Base-by-base conservation (phyloP, 1,140 invertebrate genomes). In the Drosophila eugracilis region DNA sequence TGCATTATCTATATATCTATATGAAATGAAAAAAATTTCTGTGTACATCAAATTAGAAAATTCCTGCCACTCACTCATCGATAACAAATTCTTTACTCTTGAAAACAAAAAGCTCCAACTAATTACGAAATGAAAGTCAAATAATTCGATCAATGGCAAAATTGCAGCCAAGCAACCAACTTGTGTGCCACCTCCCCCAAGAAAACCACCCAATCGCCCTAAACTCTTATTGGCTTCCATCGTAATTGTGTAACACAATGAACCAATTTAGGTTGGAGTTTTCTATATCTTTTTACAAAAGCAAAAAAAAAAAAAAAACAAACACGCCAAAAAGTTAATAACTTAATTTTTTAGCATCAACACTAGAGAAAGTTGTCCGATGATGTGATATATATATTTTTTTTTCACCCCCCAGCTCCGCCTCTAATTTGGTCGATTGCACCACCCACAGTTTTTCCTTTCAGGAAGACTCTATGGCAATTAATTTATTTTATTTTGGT, bases 401-500 rank as follows among this genome's bases (percentile, higher is more conserved):
- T 22, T n/a, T 39, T 30, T 19, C n/a, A n/a, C n/a, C n/a, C n/a
- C 19, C 14, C 4, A 47, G 34, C 36, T 39, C 34, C 21, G 26
- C 48, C 30, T 66, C 63, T 77, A 75, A 78, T 81, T 86, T 86
- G 58, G 57, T 59, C 44, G 44, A 49, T 65, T 41, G 41, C 37
- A 36, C 14, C 22, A 37, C 26, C 45, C 32, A 14, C 28, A 3
- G 9, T 10, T 12, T 4, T 1, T 3, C 22, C 36, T n/a, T 26
- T 19, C 6, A 15, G 37, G 60, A 26, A 15, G 42, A 17, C 22
- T 22, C 4, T 34, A 30, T 36, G 26, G 39, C 70, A 85, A 53
- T 48, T 45, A 85, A 85, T 85, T 85, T 80, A 70, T 86, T 86
- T 75, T 60, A 79, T 85, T 77, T 86, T 52, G 47, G 50, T 30